Conservation (phyloP, 2,888 invertebrate species). For the Hoplodrina ambigua region DNA sequence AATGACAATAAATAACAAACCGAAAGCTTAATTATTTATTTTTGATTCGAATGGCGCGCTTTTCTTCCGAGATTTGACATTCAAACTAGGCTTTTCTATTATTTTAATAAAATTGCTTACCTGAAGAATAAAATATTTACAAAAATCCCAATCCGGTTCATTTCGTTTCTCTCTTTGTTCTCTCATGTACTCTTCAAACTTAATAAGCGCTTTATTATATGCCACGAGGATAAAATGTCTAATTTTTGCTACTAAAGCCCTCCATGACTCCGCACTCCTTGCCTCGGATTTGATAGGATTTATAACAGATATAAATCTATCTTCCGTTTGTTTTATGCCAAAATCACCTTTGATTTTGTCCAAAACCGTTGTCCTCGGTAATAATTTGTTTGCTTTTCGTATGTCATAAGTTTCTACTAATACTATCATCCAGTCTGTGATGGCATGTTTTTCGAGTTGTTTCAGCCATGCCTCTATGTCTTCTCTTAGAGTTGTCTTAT, state of each 20-base stretch:
- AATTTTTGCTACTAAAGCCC: slow-evolving; percentile 95
- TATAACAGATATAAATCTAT: slow-evolving; percentile 96
- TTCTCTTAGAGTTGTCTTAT: slow-evolving; percentile 96
- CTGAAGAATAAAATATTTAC: slow-evolving; percentile 97
- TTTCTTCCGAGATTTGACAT: neutral
- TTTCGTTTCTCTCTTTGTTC: slow-evolving; percentile 97
- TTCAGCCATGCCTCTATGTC: slow-evolving; percentile 97
- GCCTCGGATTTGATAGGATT: slow-evolving; percentile 97
- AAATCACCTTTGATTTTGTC: slow-evolving; percentile 99
- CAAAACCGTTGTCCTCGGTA: slow-evolving; percentile 97
- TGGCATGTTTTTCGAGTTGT: slow-evolving; percentile 93
- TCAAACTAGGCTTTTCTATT: neutral
- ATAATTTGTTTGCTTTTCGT: slow-evolving; percentile 96
- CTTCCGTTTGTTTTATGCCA: slow-evolving; percentile 95
- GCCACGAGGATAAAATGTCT: slow-evolving; percentile 95
- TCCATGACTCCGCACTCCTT: slow-evolving; percentile 97
- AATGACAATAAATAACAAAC: no score
- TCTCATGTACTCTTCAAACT: slow-evolving; percentile 97
- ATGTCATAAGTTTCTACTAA: slow-evolving; percentile 97
- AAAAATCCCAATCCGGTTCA: slow-evolving; percentile 98
- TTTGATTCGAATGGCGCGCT: no score
- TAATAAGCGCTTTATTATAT: slow-evolving; percentile 95
- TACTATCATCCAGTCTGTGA: slow-evolving; percentile 98
- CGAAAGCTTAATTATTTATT: no score
- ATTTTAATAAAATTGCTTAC: slow-evolving; percentile 79